These are phyloP conservation scores for Hypena proboscidalis DNA, from an alignment of 2,888 invertebrate species.

Conservation along the genomic window DNA sequence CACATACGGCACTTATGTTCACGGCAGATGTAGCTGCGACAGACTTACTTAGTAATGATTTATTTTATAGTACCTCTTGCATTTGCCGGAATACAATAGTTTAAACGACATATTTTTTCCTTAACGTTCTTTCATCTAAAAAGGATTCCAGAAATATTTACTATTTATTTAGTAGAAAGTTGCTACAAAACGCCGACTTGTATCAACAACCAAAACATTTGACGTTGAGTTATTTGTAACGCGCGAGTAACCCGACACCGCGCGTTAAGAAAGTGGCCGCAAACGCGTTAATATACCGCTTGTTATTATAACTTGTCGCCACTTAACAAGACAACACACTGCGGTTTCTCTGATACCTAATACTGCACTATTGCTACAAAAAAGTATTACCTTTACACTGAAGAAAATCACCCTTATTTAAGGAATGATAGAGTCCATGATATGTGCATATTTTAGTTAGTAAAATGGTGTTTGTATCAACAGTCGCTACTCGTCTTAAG, in stretches of 20 bases:
- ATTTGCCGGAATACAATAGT: too few species aligned
- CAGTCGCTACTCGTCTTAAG: conserved; percentile 69
- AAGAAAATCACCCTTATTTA: conserved; percentile 29
- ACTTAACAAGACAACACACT: conserved; percentile 62
- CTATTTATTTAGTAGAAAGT: neutral
- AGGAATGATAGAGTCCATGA: conserved; percentile 3
- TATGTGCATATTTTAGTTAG: conserved; percentile 10
- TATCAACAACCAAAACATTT: conserved; percentile 19
- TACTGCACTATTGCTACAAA: conserved; percentile 38
- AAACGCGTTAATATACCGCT: conserved; percentile 63
- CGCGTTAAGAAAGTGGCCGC: conserved; percentile 45
- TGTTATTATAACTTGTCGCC: conserved; percentile 79
- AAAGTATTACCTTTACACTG: conserved; percentile 3
- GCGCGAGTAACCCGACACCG: conserved; percentile 51
- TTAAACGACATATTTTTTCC: too few species aligned
- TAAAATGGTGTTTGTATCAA: conserved; percentile 43
- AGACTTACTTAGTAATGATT: too few species aligned
- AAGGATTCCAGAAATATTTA: too few species aligned
- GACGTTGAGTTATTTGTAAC: conserved; percentile 16
- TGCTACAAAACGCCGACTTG: conserved; percentile 19
- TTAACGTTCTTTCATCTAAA: too few species aligned
- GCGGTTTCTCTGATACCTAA: conserved; percentile 68
- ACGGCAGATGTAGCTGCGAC: too few species aligned
- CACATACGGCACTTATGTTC: too few species aligned
- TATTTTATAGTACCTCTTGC: too few species aligned